These are phyloP conservation scores for Calephelis virginiensis DNA, from an alignment of 1,140 invertebrate genomes.

Conservation along the genomic window DNA sequence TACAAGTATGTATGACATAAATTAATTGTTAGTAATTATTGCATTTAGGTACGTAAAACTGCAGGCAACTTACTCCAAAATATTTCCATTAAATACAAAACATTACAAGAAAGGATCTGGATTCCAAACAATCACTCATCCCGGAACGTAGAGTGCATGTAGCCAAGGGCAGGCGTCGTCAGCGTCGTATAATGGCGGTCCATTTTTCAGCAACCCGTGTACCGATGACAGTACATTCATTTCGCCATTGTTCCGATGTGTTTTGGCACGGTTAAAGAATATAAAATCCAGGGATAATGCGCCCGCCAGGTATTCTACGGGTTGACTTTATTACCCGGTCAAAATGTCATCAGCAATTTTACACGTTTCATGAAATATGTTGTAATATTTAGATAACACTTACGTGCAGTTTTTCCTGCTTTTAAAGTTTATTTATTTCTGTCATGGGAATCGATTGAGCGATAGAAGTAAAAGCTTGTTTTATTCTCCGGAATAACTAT, in stretches of 20 bases:
- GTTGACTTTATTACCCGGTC: slow-evolving; percentile 28
- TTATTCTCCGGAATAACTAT: too few relatives aligned
- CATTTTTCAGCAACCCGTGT: slow-evolving; percentile 35
- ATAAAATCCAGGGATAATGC: slow-evolving; percentile 38
- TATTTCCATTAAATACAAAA: slow-evolving; percentile 4
- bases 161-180: slow-evolving; percentile 17
- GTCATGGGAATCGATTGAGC: too few relatives aligned
- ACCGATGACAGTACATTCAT: slow-evolving; percentile 41
- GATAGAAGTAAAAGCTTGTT: too few relatives aligned
- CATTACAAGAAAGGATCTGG: neutral
- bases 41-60: too few relatives aligned
- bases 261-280: slow-evolving; percentile 38
- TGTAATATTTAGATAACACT: too few relatives aligned
- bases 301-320: slow-evolving; percentile 28
- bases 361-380: neutral
- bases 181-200: slow-evolving; percentile 22
- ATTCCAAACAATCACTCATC: slow-evolving; percentile 6
- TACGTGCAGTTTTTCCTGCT: too few relatives aligned
- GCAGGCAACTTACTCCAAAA: too few relatives aligned
- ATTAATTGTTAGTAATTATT: too few relatives aligned
- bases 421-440: too few relatives aligned
- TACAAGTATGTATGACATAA: too few relatives aligned
- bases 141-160: slow-evolving; percentile 14
- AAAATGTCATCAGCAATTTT: slow-evolving; percentile 18
- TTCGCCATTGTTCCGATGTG: slow-evolving; percentile 33